Conservation (phyloP, 2,888 invertebrate genomes). For the Agriotes lineatus region DNA sequence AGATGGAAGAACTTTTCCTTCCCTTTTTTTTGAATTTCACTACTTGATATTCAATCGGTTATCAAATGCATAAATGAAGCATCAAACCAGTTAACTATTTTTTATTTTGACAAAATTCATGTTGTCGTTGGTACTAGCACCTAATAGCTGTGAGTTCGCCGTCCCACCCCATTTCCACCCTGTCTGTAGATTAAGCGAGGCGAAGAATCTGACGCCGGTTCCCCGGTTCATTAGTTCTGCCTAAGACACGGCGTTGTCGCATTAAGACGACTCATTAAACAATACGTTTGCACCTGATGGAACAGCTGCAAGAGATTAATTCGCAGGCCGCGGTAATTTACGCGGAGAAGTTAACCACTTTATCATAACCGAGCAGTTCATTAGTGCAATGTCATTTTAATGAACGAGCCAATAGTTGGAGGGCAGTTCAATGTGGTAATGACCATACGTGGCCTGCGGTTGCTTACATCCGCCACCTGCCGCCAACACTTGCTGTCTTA, state of each 20-base stretch:
- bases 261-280: slow-evolving; percentile 30
- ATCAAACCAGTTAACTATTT: too few relatives aligned
- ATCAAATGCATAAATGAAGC: too few relatives aligned
- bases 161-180: too few relatives aligned
- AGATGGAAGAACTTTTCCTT: too few relatives aligned
- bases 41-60: too few relatives aligned
- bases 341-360: slow-evolving; percentile 34
- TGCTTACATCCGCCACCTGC: slow-evolving; percentile 23
- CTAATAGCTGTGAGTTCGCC: too few relatives aligned
- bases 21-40: too few relatives aligned
- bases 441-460: slow-evolving; percentile 25
- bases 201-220: background rate
- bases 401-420: slow-evolving; percentile 32
- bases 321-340: slow-evolving; percentile 27
- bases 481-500: slow-evolving; percentile 20
- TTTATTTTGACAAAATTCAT: too few relatives aligned
- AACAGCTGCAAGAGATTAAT: slow-evolving; percentile 37
- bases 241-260: slow-evolving; percentile 13
- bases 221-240: slow-evolving; percentile 9
- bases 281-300: slow-evolving; percentile 38
- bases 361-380: slow-evolving; percentile 35
- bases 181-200: background rate
- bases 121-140: too few relatives aligned
- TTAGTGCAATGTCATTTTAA: slow-evolving; percentile 37
- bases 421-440: slow-evolving; percentile 23